These are phyloP conservation scores for Ichneumoninae sp. DNA, from an alignment of 2,888 invertebrate species.

Conservation along the genomic window DNA sequence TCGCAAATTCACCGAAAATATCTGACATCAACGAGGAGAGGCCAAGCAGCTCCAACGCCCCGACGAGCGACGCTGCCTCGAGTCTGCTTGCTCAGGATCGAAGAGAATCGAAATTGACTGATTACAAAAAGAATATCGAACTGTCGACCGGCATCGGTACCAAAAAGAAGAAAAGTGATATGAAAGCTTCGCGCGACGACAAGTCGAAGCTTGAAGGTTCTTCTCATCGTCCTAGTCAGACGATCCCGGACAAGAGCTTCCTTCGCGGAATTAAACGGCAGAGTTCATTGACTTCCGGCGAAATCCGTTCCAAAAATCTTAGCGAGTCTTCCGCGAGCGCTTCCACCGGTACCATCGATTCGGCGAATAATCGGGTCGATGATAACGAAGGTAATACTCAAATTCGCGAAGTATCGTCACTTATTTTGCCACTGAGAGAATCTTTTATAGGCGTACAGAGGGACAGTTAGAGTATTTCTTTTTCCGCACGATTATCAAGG, in stretches of 20 bases:
- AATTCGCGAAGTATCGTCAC: conserved; percentile 59
- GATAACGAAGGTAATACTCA: conserved; percentile 44
- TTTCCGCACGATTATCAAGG: neutral
- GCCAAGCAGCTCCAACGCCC: conserved; percentile 19
- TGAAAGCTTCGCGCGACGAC: conserved; percentile 34
- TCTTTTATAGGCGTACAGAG: conserved; percentile 72
- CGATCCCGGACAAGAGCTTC: conserved; percentile 38
- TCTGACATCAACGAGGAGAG: neutral
- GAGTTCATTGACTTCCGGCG: conserved; percentile 49
- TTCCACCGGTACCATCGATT: conserved; percentile 54
- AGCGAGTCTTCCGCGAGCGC: conserved; percentile 61
- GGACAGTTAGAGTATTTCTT: conserved; percentile 61
- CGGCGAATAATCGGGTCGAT: conserved; percentile 39
- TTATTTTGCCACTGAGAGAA: conserved; percentile 70
- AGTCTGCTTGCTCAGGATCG: neutral
- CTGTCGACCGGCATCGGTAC: neutral
- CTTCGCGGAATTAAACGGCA: conserved; percentile 59
- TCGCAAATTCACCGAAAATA: conserved; percentile 24
- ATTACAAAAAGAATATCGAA: conserved; percentile 1
- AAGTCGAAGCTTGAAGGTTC: conserved; percentile 39
- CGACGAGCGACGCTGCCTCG: neutral
- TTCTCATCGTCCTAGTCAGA: conserved; percentile 11
- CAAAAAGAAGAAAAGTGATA: conserved; percentile 18
- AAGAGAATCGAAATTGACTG: conserved; percentile 3
- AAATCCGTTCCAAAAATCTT: conserved; percentile 52